Evolutionary conservation across 2,113 vertebrate genomes (phyloP).

Genomic region (Coracopsis vasa): DNA sequence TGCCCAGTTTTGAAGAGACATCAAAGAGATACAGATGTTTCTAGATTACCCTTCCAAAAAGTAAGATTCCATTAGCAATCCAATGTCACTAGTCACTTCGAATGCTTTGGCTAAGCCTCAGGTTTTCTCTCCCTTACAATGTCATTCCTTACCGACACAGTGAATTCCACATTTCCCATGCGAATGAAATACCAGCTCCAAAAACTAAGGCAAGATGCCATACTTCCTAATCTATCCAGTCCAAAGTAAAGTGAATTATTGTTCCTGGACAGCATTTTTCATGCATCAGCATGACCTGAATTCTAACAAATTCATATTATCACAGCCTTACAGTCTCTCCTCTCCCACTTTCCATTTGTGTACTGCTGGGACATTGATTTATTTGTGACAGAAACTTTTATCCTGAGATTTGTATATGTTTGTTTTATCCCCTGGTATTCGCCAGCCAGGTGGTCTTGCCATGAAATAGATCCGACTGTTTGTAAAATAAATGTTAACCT

Average conservation of each 20-base stretch:
- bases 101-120: neutral
- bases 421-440: neutral
- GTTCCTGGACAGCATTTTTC: neutral
- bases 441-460: neutral
- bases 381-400: neutral
- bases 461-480: neutral
- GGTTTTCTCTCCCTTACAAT: neutral
- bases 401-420: neutral
- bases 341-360: neutral
- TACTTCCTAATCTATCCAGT: neutral
- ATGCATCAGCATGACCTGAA: neutral
- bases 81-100: neutral
- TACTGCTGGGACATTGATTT: neutral
- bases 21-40: neutral
- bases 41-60: neutral
- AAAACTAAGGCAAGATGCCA: neutral
- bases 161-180: neutral
- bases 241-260: slow-evolving; percentile 4
- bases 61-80: neutral
- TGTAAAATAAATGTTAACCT: slow-evolving; percentile 5
- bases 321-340: neutral
- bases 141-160: neutral
- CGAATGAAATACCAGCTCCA: neutral
- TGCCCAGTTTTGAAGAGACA: neutral
- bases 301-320: neutral